These are phyloP conservation scores for Cololabis saira DNA, from an alignment of 2,113 vertebrate species.

Conservation along the genomic window DNA sequence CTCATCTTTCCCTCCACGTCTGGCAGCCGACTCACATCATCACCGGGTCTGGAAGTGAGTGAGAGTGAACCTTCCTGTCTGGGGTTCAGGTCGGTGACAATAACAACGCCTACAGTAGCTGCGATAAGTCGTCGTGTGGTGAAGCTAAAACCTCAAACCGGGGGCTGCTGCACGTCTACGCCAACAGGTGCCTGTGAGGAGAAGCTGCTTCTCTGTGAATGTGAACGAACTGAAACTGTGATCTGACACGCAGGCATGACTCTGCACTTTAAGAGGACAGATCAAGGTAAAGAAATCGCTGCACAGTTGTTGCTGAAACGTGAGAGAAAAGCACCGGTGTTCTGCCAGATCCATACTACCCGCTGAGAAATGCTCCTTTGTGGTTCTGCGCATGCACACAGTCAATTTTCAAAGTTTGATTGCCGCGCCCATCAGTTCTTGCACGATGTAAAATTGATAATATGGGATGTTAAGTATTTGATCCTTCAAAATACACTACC, in stretches of 20 bases:
- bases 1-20: background rate
- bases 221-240: background rate
- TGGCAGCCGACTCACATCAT: slow-evolving; percentile 33
- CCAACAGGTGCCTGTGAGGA: slow-evolving; percentile 12
- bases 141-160: background rate
- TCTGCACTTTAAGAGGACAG: background rate
- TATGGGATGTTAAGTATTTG: too few relatives aligned
- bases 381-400: too few relatives aligned
- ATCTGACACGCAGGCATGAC: background rate
- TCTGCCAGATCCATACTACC: too few relatives aligned
- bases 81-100: background rate
- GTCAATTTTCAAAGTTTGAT: too few relatives aligned
- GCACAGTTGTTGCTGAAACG: background rate
- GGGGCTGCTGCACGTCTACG: background rate
- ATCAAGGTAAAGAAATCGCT: background rate
- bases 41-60: slow-evolving; percentile 28
- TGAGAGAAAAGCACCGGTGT: too few relatives aligned
- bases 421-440: too few relatives aligned
- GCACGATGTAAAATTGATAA: too few relatives aligned
- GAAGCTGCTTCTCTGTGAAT: slow-evolving; percentile 1
- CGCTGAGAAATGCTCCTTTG: too few relatives aligned
- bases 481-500: too few relatives aligned
- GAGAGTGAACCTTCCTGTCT: background rate
- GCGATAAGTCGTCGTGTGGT: slow-evolving; percentile 14
- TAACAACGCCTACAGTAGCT: slow-evolving; percentile 16